A percentile compares a stretch with the other conserved stretches of the same genome.
Evolutionary conservation across 30 jellyfish, hydroid and myxozoan genomes (phyloP).

Genomic region (Haliclystus octoradiatus): DNA sequence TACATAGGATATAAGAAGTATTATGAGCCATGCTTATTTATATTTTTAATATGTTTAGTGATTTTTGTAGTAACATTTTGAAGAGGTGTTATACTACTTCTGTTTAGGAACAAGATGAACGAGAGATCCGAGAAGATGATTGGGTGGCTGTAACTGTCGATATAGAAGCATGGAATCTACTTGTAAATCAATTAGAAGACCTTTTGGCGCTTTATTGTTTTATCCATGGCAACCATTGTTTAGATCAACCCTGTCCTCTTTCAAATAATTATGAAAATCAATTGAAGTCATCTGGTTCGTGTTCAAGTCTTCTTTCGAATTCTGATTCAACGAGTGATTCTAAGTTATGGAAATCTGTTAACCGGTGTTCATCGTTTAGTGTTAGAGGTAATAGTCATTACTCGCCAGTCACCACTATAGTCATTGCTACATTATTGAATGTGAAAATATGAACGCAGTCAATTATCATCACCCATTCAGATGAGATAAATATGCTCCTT

Average conservation of each 20-base stretch:
- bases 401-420: too few relatives aligned
- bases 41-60: too few relatives aligned
- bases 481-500: too few relatives aligned
- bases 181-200: slow-evolving; percentile 40
- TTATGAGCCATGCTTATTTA: too few relatives aligned
- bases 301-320: background rate
- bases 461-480: too few relatives aligned
- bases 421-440: too few relatives aligned
- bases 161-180: slow-evolving; percentile 52
- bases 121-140: slow-evolving; percentile 3
- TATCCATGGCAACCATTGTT: slow-evolving; percentile 26
- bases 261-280: background rate
- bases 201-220: slow-evolving; percentile 42
- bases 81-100: too few relatives aligned
- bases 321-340: background rate
- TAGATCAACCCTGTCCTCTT: slow-evolving; percentile 7
- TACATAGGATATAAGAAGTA: too few relatives aligned
- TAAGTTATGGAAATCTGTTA: background rate
- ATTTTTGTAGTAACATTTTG: too few relatives aligned
- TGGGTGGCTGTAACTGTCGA: slow-evolving; percentile 56
- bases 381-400: background rate
- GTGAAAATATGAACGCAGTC: too few relatives aligned
- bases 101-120: slow-evolving; percentile 14
- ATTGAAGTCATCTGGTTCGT: background rate
- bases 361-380: background rate